A percentile compares a stretch with the other conserved stretches of the same genome.
phyloP scores from a whole-genome alignment of 2,888 invertebrate species.

The Rhagophthalmus giganteus region DNA sequence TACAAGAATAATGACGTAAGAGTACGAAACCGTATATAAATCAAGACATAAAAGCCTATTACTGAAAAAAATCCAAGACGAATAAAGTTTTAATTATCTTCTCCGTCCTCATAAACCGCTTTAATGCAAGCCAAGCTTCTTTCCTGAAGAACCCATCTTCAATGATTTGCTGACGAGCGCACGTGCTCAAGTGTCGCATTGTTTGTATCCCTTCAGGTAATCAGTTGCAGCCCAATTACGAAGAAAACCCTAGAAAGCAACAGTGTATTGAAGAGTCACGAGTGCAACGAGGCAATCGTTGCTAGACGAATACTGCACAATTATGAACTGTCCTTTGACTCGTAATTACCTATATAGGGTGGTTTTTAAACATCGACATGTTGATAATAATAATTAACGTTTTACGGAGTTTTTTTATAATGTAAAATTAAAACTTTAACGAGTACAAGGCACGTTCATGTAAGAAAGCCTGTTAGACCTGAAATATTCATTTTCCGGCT shows the following conservation, averaged over 20 bases:
- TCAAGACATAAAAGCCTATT: too few species aligned
- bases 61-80: not conserved
- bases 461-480: constrained; percentile 41
- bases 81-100: constrained; percentile 15
- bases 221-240: constrained; percentile 24
- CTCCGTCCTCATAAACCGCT: constrained; percentile 8
- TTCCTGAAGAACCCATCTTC: constrained; percentile 16
- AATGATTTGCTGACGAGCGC: constrained; percentile 26
- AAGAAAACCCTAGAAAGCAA: constrained; percentile 18
- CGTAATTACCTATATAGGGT: too few species aligned
- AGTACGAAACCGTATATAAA: too few species aligned
- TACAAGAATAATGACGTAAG: too few species aligned
- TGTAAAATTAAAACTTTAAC: not conserved
- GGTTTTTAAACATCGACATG: too few species aligned
- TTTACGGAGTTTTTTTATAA: too few species aligned
- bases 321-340: too few species aligned
- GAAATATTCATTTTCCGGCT: constrained; percentile 47
- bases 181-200: constrained; percentile 29
- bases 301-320: too few species aligned
- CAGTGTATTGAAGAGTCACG: constrained; percentile 14
- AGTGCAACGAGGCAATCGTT: constrained; percentile 8
- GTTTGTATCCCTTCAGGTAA: constrained; percentile 28
- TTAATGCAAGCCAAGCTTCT: constrained; percentile 26
- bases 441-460: constrained; percentile 34
- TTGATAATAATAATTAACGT: too few species aligned